phyloP scores from a whole-genome alignment of 2,797 vertebrate genomes.

The Pantherophis alleghaniensis region DNA sequence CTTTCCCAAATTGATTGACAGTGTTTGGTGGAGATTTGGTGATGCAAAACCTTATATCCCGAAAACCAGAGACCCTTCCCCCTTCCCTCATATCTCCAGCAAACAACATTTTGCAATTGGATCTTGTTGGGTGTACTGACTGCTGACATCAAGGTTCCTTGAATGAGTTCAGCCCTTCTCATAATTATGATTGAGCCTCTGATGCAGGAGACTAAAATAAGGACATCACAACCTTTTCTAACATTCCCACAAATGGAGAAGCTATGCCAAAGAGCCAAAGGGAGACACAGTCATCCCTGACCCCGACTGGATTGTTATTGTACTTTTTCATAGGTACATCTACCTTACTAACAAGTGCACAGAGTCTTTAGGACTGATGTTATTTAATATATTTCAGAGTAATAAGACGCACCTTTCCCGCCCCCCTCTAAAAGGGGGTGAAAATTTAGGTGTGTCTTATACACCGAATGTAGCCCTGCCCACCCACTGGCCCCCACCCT shows the following conservation, averaged over 20 bases:
- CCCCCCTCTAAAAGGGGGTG: no score
- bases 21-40: conserved; percentile 20
- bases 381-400: neutral
- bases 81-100: conserved; percentile 27
- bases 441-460: no score
- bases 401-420: no score
- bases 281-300: neutral
- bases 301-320: neutral
- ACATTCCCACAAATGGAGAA: neutral
- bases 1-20: conserved; percentile 53
- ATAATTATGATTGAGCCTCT: conserved; percentile 19
- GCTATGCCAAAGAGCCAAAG: neutral
- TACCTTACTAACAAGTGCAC: neutral
- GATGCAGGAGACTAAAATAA: neutral
- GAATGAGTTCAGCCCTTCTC: conserved; percentile 7
- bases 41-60: conserved; percentile 35
- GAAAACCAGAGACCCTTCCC: conserved; percentile 8
- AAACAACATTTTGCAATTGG: conserved; percentile 32
- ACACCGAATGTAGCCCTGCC: no score
- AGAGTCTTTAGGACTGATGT: neutral
- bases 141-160: conserved; percentile 27
- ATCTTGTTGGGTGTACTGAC: conserved; percentile 27
- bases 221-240: neutral
- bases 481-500: no score
- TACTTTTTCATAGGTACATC: neutral